Base-by-base conservation (phyloP, 2,888 invertebrate genomes). In the Allolobophora icterica region DNA sequence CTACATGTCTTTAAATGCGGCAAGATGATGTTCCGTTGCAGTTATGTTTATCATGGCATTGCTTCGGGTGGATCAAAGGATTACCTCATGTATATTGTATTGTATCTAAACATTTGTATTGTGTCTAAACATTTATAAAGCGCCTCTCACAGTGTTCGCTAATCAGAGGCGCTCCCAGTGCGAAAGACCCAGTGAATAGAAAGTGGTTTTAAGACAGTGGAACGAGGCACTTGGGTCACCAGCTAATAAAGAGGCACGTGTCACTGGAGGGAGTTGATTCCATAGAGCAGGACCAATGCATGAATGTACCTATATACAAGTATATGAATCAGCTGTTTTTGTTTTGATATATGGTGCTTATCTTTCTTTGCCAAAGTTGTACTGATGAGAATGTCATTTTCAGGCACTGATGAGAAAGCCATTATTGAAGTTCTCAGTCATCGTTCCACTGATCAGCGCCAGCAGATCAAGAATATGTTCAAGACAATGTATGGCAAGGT, bases 371-470 rank as follows among this genome's bases (percentile, higher is more conserved):
- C n/a, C 30, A 71, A 71, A 71, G 4, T 71, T 71, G n/a, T n/a
- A n/a, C 8, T 8, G n/a, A 71, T 71, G n/a, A n/a, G 30, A 71
- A 30, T n/a, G 1, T 71, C 71, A 4, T 3, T 91, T 83, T 45
- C 92, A 95, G 95, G 95, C 15, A 95, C 95, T 58, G 95, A 95
- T 93, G 95, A 95, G 92, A 94, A 94, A 91, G 94, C 95, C 0
- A 95, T 95, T 45, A 94, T 95, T 84, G 94, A 94, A 92, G 93
- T 95, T 24, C 92, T 95, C 89, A 94, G 94, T 19, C 93, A 94
- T 92, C 92, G 95, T 83, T 93, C 93, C 34, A 93, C 93, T 92
- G 93, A 93, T 6, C 95, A 95, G 92, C 93, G 95, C 89, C 94
- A 94, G 91, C 93, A 95, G 91, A 94, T 95, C 84, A 94, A 94